Evolutionary conservation across 2,888 invertebrate species (phyloP).

Genomic region (Tenthredo scrophulariae): DNA sequence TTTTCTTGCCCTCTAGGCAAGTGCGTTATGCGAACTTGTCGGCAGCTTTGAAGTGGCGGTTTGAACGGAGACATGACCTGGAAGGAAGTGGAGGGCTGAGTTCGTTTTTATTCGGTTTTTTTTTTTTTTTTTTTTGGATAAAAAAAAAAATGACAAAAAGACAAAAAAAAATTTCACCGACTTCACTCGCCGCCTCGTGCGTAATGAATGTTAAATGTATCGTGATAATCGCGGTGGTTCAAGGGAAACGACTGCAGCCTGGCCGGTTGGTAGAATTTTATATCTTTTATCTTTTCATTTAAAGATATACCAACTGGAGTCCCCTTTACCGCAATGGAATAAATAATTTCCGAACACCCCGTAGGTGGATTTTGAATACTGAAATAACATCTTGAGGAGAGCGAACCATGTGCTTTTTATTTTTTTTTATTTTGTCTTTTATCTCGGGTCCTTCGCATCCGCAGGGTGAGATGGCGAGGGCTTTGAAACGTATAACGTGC

Average conservation of each 20-base stretch:
- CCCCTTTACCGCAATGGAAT: background rate
- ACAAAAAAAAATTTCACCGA: background rate
- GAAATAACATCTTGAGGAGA: background rate
- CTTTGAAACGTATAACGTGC: background rate
- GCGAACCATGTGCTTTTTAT: background rate
- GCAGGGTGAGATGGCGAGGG: background rate
- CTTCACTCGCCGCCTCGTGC: slow-evolving; percentile 17
- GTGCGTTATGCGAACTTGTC: slow-evolving; percentile 29
- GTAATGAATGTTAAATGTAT: slow-evolving; percentile 53
- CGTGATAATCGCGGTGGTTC: slow-evolving; percentile 49
- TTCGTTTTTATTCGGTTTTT: background rate
- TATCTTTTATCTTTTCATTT: background rate
- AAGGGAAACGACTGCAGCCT: background rate
- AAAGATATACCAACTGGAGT: background rate
- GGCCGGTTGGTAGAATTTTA: background rate
- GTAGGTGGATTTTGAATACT: background rate
- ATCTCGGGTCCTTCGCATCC: background rate
- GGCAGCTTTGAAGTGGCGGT: slow-evolving; percentile 45
- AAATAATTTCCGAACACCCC: background rate
- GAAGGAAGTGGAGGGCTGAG: slow-evolving; percentile 42
- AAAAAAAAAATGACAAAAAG: background rate
- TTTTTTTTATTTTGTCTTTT: background rate
- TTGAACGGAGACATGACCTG: slow-evolving; percentile 13
- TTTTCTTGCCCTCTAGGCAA: background rate
- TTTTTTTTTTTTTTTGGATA: slow-evolving; percentile 11